Evolutionary conservation across 2,113 vertebrate species (phyloP).

Genomic region (Neolamprologus sp.): DNA sequence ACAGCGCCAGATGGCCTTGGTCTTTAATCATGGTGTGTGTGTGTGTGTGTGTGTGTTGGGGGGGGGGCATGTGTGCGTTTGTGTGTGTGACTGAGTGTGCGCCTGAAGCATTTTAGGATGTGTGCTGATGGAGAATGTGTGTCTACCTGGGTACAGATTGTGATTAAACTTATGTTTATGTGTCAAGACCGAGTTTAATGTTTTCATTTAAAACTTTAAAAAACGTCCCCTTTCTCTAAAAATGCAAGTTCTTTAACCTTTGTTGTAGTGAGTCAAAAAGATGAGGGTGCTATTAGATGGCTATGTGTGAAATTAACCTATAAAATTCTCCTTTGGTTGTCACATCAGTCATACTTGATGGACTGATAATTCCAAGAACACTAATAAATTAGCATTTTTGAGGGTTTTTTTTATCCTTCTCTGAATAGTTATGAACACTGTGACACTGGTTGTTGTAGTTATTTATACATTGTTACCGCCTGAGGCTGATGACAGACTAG

Average conservation of each 20-base stretch:
- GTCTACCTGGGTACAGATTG: not conserved
- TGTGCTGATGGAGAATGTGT: not conserved
- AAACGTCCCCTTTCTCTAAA: not conserved
- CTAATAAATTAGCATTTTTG: not conserved
- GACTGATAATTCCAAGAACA: not conserved
- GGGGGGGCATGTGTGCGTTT: not conserved
- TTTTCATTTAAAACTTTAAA: not conserved
- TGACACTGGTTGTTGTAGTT: not conserved
- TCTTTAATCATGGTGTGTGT: conserved; percentile 58
- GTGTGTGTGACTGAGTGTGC: not conserved
- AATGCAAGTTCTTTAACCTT: not conserved
- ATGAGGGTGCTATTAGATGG: not conserved
- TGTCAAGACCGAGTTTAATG: not conserved
- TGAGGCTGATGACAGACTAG: not conserved
- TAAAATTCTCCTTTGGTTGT: not conserved
- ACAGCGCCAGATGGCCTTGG: conserved; percentile 54
- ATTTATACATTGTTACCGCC: not conserved
- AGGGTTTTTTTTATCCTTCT: not conserved
- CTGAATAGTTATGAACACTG: not conserved
- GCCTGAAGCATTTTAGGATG: not conserved
- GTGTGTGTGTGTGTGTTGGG: not conserved
- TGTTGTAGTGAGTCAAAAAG: not conserved
- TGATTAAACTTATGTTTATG: conserved; percentile 10
- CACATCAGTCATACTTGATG: not conserved
- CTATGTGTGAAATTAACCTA: not conserved